Evolutionary conservation across 2,113 vertebrate species (phyloP), one percentile per base, ranked within the genome.

Genomic region (Eulemur rufifrons): DNA sequence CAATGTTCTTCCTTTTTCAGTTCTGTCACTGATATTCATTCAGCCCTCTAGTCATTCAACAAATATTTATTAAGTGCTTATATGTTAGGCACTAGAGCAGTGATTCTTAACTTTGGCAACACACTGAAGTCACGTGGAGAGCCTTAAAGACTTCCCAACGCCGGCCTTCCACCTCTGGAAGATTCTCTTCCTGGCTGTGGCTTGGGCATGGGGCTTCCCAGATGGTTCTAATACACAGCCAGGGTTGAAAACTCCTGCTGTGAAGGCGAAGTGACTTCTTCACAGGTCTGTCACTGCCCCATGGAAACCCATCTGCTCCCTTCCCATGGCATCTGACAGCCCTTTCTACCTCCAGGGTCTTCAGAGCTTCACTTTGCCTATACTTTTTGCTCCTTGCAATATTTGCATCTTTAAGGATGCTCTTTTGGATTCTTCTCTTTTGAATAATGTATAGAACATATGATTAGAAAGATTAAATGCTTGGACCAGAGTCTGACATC

Each of bases 71-170:
- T 13, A 61, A 81, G 73, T 5, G 29, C 54, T 37, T 74, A 0
- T 1, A 18, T 54, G n/a, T 59, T 34, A 12, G 2, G 77, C 39
- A 34, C 21, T 34, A 18, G 29, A 0, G 0, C 1, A 17, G 10
- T 6, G 10, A n/a, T 56, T 37, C 18, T 27, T 56, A 13, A 18
- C n/a, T 25, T 68, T 52, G 3, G 10, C 4, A 4, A 29, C 32
- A 68, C 11, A 1, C 2, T 66, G 34, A 34, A 47, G 23, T 89
- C 73, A 64, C 32, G 32, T 56, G 52, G 42, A 32, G 15, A 64
- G 32, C 29, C 17, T 59, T 34, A 27, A 42, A 69, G 8, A 5
- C 66, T 47, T 32, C 29, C n/a, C 13, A 21, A 3, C 2, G 32
- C 27, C 1, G 8, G 47, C 25, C 63, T n/a, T 56, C 63, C n/a